These are phyloP conservation scores for Ligdia adustata DNA, from an alignment of 2,888 invertebrate species.

Conservation along the genomic window DNA sequence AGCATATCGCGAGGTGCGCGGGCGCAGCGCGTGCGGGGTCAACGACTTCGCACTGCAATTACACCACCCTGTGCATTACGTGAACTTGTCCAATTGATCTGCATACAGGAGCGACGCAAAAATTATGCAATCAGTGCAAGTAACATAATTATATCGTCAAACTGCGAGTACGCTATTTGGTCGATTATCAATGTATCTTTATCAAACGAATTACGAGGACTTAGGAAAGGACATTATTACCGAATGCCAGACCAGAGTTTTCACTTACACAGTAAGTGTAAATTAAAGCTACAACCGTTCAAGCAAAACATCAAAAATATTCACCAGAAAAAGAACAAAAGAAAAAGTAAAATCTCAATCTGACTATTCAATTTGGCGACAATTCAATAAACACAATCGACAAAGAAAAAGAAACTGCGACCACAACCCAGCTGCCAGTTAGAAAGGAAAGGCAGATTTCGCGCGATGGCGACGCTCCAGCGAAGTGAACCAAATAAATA, in stretches of 20 bases:
- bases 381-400: constrained; percentile 15
- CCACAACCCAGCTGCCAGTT: constrained; percentile 17
- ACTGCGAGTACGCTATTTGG: no score
- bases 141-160: no score
- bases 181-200: no score
- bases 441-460: constrained; percentile 21
- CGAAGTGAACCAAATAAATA: constrained; percentile 14
- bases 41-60: constrained; percentile 22
- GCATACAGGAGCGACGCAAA: background rate
- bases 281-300: no score
- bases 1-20: constrained; percentile 23
- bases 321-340: background rate
- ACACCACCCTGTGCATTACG: constrained; percentile 14
- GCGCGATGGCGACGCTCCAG: background rate
- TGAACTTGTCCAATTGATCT: constrained; percentile 3
- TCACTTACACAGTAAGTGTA: no score
- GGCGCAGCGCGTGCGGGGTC: constrained; percentile 31
- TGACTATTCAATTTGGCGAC: constrained; percentile 8
- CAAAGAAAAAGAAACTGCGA: constrained; percentile 10
- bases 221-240: no score
- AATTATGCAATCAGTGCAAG: background rate
- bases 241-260: no score
- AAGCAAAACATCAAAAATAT: background rate
- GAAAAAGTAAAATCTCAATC: no score
- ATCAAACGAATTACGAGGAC: no score